These are phyloP conservation scores for Helicoverpa armigera DNA, from an alignment of 1,140 invertebrate genomes.

Conservation along the genomic window DNA sequence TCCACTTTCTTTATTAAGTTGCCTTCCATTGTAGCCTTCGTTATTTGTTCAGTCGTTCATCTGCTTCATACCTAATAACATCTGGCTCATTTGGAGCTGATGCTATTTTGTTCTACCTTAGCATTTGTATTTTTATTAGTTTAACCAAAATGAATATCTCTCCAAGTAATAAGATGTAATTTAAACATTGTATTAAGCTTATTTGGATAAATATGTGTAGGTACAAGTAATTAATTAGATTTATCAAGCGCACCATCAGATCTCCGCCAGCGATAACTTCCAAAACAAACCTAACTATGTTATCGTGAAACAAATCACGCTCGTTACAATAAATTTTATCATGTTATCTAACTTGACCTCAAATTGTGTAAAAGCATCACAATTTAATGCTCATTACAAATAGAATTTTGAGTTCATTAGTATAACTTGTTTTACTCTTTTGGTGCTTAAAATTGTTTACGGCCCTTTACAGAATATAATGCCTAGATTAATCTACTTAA, in stretches of 20 bases:
- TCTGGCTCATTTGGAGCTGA: conserved; percentile 8
- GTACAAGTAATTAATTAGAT: too few relatives aligned
- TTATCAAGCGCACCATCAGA: too few relatives aligned
- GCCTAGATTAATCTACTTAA: not conserved
- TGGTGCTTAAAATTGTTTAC: not conserved
- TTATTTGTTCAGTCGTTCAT: conserved; percentile 43
- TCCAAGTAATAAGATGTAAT: not conserved
- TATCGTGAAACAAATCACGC: too few relatives aligned
- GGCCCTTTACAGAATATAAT: not conserved
- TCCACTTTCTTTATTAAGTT: conserved; percentile 44
- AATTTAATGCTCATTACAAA: too few relatives aligned
- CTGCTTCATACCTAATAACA: conserved; percentile 36
- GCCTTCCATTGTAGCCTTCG: conserved; percentile 32
- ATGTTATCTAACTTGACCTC: too few relatives aligned
- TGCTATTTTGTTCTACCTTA: not conserved
- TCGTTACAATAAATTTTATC: too few relatives aligned
- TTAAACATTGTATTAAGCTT: not conserved
- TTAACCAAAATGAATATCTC: not conserved
- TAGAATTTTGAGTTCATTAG: not conserved
- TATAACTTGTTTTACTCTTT: not conserved
- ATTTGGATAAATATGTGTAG: too few relatives aligned
- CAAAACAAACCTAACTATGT: too few relatives aligned
- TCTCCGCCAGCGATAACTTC: too few relatives aligned
- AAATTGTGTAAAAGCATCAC: too few relatives aligned
- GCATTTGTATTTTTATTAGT: conserved; percentile 8